Percentiles rank a stretch among this genome's conserved stretches.
Conservation (phyloP, 1,140 invertebrate species). For the Lasioglossum baleicum region DNA sequence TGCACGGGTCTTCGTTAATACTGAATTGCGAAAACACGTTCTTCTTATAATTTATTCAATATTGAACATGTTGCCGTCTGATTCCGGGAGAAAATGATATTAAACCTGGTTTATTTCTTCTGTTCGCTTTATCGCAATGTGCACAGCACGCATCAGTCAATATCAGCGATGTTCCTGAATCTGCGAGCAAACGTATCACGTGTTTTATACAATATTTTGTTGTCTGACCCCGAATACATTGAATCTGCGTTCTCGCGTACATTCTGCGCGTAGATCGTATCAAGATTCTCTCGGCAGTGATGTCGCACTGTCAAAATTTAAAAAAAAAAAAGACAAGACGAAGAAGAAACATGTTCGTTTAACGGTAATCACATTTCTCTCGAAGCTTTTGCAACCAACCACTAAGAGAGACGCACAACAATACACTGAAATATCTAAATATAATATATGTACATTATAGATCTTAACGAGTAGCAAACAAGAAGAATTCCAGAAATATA, state of each 20-base stretch:
- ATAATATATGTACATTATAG: slow-evolving; percentile 36
- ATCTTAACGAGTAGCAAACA: slow-evolving; percentile 29
- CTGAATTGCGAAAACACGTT: slow-evolving; percentile 32
- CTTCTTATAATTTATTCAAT: slow-evolving; percentile 36
- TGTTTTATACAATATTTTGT: slow-evolving; percentile 19
- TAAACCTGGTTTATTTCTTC: background rate
- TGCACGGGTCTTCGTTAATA: slow-evolving; percentile 11
- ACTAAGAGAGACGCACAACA: slow-evolving; percentile 28
- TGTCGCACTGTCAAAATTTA: slow-evolving; percentile 23
- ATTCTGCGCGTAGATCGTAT: slow-evolving; percentile 9
- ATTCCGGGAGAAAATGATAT: background rate
- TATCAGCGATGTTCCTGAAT: slow-evolving; percentile 33
- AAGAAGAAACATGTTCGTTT: no score
- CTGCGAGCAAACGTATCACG: slow-evolving; percentile 28
- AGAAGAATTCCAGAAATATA: slow-evolving; percentile 23
- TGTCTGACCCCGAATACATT: background rate
- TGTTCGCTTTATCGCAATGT: slow-evolving; percentile 12
- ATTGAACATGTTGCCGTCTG: background rate
- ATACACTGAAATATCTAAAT: slow-evolving; percentile 33
- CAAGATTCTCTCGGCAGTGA: slow-evolving; percentile 40
- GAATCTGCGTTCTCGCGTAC: slow-evolving; percentile 26
- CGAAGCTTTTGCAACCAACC: slow-evolving; percentile 3
- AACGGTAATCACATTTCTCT: slow-evolving; percentile 14
- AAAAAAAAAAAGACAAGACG: no score
- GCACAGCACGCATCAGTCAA: slow-evolving; percentile 10